A percentile compares a stretch with the other conserved stretches of the same genome.
Evolutionary conservation across 2,797 vertebrate genomes (phyloP).

Genomic region (Rhincodon typus): DNA sequence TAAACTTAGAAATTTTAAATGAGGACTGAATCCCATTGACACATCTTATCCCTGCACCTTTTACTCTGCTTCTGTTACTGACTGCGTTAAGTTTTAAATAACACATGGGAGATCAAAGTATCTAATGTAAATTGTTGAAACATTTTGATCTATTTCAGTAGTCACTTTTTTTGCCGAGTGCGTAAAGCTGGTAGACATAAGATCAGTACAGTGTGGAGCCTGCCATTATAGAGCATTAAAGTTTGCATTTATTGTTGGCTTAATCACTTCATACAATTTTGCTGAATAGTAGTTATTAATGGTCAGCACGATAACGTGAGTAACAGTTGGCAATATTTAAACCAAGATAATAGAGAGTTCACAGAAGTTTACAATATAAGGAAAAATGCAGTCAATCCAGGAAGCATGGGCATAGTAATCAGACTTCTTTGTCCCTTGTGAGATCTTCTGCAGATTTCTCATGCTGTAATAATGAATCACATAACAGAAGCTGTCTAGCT

Average conservation of each 20-base stretch:
- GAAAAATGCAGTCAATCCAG: neutral
- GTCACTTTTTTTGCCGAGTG: neutral
- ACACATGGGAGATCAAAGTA: neutral
- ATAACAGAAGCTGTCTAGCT: neutral
- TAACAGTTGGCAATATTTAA: neutral
- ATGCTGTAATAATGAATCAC: neutral
- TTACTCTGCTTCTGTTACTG: neutral
- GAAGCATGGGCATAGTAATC: neutral
- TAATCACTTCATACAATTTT: neutral
- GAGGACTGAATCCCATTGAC: neutral
- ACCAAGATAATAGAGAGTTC: neutral
- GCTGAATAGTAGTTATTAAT: too few species aligned
- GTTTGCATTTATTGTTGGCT: neutral
- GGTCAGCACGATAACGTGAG: neutral
- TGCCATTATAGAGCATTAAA: neutral
- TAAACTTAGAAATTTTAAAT: neutral
- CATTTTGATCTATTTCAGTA: neutral
- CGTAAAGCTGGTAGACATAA: too few species aligned
- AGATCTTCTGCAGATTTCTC: neutral
- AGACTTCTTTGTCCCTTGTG: neutral
- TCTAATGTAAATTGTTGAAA: neutral
- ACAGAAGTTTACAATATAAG: neutral
- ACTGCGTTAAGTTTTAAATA: neutral
- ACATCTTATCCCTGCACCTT: neutral
- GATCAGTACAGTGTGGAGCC: neutral